Base-by-base conservation (phyloP, 2,888 invertebrate genomes). In the Luffia ferchaultella region DNA sequence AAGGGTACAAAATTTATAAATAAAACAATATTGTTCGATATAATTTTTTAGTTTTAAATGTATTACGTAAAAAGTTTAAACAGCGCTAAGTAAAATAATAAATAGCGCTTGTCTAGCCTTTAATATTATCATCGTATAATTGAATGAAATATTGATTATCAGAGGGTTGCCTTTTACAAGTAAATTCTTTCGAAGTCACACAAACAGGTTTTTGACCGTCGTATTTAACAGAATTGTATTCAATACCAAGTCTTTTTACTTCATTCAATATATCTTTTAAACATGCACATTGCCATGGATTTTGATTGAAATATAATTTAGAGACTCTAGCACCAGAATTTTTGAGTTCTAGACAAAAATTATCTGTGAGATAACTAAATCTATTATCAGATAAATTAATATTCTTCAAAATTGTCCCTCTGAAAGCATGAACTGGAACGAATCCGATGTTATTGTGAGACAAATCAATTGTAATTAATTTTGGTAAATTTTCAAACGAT, bases 221-320 rank as follows among this genome's bases (percentile, higher is more conserved):
- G 45, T 68, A 76, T 52, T 67, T 67, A 1, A 50, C 52, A 45
- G 51, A 57, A 46, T 74, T 76, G 49, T 80, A 80, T 17, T 58
- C 57, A 19, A 80, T 65, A 5, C 60, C 58, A 12, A 64, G 60
- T 16, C 52, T 61, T 50, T 74, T 76, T 0, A 76, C 63, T 59
- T 80, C 79, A 45, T 63, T 65, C 1, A 79, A 41, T 17, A 76
- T 52, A 30, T 77, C 68, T 45, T 60, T 63, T 0, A 79, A 58
- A 56, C 80, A 80, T 1, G 71, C 62, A 54, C 82, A 82, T 50
- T 79, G 78, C 76, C 77, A 80, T 1, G 78, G 79, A 51, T 80
- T 82, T n/a, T 73, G 68, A 16, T 76, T 68, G 20, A 80, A 74
- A 50, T 65, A 68, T 50, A 80, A 73, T 53, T 74, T 75, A 1